These are phyloP conservation scores for Isurus oxyrinchus DNA, from an alignment of 2,113 vertebrate species.

Conservation along the genomic window DNA sequence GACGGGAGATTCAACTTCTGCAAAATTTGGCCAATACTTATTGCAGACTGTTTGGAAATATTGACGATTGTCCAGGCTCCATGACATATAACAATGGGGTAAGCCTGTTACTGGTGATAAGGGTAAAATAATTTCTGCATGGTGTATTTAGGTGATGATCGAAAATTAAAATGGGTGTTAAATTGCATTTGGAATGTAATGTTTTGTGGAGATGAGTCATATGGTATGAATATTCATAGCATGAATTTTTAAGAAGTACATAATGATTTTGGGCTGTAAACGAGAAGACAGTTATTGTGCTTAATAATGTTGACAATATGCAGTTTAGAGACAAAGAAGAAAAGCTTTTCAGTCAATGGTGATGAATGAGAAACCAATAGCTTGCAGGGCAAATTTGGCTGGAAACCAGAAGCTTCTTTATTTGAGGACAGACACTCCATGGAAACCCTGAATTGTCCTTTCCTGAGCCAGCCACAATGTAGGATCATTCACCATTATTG, in stretches of 20 bases:
- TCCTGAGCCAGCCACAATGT: not conserved
- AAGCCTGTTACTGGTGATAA: not conserved
- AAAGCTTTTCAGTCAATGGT: not conserved
- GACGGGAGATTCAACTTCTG: not conserved
- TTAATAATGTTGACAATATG: not conserved
- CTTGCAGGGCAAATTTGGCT: not conserved
- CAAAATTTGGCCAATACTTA: not conserved
- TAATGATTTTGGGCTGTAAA: not conserved
- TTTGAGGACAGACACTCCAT: not conserved
- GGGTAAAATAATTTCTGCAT: not conserved
- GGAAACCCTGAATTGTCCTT: not conserved
- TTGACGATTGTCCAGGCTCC: not conserved
- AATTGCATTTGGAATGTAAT: not conserved
- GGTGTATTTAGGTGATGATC: not conserved
- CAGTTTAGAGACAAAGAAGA: not conserved
- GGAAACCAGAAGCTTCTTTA: not conserved
- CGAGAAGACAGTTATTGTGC: not conserved
- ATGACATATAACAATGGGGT: not conserved
- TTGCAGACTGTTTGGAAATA: not conserved
- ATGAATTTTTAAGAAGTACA: not conserved
- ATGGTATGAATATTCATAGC: constrained; percentile 3
- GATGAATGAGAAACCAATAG: not conserved
- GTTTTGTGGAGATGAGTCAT: not conserved
- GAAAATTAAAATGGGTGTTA: not conserved
- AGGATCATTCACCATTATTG: not conserved